phyloP scores from a whole-genome alignment of 2,113 vertebrate species.

The Paradoxurus hermaphroditus region DNA sequence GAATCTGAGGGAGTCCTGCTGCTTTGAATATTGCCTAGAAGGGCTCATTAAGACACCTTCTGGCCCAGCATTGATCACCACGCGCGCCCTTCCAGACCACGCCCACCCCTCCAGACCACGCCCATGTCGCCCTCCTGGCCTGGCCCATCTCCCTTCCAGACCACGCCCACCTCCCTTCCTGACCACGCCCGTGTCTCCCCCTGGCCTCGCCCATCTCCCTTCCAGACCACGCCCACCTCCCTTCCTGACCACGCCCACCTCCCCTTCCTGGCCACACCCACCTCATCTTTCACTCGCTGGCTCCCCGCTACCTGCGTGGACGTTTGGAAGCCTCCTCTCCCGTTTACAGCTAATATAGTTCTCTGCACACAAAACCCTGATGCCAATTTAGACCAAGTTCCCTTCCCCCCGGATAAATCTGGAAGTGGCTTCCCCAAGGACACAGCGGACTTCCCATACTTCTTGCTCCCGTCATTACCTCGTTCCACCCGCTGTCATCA shows the following conservation, averaged over 20 bases:
- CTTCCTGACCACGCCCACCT: background rate
- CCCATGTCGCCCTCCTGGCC: background rate
- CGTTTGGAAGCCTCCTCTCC: background rate
- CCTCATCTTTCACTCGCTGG: no score
- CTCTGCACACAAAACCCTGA: background rate
- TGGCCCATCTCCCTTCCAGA: background rate
- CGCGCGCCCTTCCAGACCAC: background rate
- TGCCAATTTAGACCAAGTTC: background rate
- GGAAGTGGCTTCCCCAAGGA: background rate
- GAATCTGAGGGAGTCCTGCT: background rate
- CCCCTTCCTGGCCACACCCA: background rate
- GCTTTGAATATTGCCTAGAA: background rate
- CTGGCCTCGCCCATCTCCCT: no score
- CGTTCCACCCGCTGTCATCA: no score
- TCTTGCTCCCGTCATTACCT: background rate
- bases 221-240: background rate
- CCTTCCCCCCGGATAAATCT: background rate
- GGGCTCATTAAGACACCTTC: accelerated
- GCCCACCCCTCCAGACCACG: background rate
- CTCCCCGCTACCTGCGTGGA: accelerated
- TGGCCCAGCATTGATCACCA: background rate
- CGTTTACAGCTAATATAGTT: background rate
- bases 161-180: background rate
- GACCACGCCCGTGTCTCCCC: background rate
- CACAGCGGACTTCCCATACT: background rate